Evolutionary conservation across 2,888 invertebrate genomes (phyloP).

Genomic region (Holacanthella duospinosa): DNA sequence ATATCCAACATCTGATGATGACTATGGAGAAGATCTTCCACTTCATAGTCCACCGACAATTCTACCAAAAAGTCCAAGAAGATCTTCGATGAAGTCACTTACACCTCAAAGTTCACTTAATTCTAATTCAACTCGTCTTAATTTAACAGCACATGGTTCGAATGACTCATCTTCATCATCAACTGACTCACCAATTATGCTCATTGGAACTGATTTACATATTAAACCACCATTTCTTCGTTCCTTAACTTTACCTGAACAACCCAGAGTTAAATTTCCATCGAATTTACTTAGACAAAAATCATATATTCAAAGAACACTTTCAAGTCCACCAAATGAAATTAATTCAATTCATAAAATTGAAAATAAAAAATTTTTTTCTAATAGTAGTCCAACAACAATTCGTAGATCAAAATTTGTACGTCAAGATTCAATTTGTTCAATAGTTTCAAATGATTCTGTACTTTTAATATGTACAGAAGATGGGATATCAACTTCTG

Average conservation of each 20-base stretch:
- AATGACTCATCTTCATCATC: conserved; percentile 15
- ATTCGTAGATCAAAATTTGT: conserved; percentile 32
- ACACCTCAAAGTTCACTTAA: conserved; percentile 37
- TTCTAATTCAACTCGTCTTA: conserved; percentile 32
- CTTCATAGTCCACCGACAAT: background rate
- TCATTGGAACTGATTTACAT: conserved; percentile 7
- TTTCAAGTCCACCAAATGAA: conserved; percentile 4
- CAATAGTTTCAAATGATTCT: conserved; percentile 35
- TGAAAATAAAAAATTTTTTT: no score
- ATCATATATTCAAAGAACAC: conserved; percentile 22
- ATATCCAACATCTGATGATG: background rate
- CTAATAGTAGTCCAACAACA: conserved; percentile 18
- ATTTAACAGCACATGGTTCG: conserved; percentile 11
- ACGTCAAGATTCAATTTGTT: conserved; percentile 36
- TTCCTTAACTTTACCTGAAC: conserved; percentile 36
- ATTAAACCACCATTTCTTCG: conserved; percentile 34
- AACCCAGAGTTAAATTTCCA: conserved; percentile 36
- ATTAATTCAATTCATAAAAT: background rate
- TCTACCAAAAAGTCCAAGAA: conserved; percentile 29
- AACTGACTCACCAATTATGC: conserved; percentile 25
- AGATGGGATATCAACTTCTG: conserved; percentile 17
- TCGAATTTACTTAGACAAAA: conserved; percentile 35
- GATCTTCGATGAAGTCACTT: conserved; percentile 37
- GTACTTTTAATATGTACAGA: conserved; percentile 36
- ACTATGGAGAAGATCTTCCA: conserved; percentile 3